Conservation (phyloP, 1,140 invertebrate genomes). For the Drosophila ercepeae region DNA sequence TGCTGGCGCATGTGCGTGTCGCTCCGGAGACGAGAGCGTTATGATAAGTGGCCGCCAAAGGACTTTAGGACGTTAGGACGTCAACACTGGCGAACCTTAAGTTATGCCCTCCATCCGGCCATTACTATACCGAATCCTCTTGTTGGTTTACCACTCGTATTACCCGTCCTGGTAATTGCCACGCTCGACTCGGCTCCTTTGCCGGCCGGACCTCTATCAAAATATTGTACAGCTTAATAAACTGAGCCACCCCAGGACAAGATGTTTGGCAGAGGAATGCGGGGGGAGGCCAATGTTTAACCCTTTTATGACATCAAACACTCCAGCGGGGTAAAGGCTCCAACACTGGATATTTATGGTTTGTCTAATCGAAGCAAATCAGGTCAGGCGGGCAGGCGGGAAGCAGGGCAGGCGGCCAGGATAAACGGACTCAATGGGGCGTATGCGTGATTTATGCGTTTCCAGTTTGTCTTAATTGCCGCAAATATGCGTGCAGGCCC, state of each 20-base stretch:
- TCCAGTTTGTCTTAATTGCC: constrained; percentile 55
- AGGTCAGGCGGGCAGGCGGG: constrained; percentile 29
- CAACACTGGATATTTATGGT: constrained; percentile 52
- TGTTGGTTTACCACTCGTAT: constrained; percentile 60
- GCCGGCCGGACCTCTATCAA: constrained; percentile 55
- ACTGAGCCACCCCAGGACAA: constrained; percentile 15
- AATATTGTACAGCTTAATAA: constrained; percentile 62
- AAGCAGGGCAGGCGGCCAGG: background rate
- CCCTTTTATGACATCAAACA: constrained; percentile 55
- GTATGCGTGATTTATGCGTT: constrained; percentile 67
- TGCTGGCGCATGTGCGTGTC: constrained; percentile 71
- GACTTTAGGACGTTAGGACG: constrained; percentile 54
- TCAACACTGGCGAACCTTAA: constrained; percentile 61
- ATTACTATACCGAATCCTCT: constrained; percentile 31
- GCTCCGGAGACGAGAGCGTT: constrained; percentile 48
- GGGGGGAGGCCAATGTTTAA: constrained; percentile 27
- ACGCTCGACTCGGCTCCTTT: constrained; percentile 1
- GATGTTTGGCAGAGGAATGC: background rate
- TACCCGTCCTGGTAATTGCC: constrained; percentile 62
- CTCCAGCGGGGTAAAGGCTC: constrained; percentile 31
- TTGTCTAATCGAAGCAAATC: constrained; percentile 71
- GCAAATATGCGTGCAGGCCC: constrained; percentile 49
- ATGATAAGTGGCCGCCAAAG: constrained; percentile 70
- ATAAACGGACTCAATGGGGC: constrained; percentile 51
- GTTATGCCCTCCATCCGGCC: constrained; percentile 60